Evolutionary conservation across 2,888 invertebrate genomes (phyloP).

Genomic region (Chrysodeixis includens): DNA sequence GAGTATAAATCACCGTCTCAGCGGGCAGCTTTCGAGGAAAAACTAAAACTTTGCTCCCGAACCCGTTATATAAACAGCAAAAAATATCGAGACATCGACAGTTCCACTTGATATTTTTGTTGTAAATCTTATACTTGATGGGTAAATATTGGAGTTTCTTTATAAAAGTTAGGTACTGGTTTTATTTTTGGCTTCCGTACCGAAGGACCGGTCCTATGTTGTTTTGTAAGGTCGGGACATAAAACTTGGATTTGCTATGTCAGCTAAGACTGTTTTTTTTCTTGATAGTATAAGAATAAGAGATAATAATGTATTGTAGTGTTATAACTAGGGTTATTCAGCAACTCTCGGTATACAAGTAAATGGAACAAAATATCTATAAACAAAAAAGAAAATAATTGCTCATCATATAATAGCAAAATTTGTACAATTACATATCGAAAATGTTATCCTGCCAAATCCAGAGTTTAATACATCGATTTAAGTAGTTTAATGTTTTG

Average conservation of each 20-base stretch:
- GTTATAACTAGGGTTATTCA: too few relatives aligned
- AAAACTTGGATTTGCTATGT: too few relatives aligned
- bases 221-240: not conserved
- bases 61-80: constrained; percentile 58
- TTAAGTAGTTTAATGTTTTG: constrained; percentile 71
- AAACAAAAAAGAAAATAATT: too few relatives aligned
- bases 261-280: too few relatives aligned
- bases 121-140: constrained; percentile 14
- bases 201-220: not conserved
- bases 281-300: too few relatives aligned
- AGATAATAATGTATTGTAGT: too few relatives aligned
- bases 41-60: constrained; percentile 59
- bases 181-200: not conserved
- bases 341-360: too few relatives aligned
- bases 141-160: not conserved
- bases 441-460: constrained; percentile 27
- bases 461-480: constrained; percentile 42
- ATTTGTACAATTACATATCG: not conserved
- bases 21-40: constrained; percentile 60
- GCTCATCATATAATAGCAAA: too few relatives aligned
- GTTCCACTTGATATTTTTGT: constrained; percentile 42
- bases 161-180: not conserved
- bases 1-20: constrained; percentile 62
- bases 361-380: too few relatives aligned
- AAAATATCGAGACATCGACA: constrained; percentile 53